These are phyloP conservation scores for Colletes latitarsis DNA, from an alignment of 1,140 invertebrate species.

Conservation along the genomic window DNA sequence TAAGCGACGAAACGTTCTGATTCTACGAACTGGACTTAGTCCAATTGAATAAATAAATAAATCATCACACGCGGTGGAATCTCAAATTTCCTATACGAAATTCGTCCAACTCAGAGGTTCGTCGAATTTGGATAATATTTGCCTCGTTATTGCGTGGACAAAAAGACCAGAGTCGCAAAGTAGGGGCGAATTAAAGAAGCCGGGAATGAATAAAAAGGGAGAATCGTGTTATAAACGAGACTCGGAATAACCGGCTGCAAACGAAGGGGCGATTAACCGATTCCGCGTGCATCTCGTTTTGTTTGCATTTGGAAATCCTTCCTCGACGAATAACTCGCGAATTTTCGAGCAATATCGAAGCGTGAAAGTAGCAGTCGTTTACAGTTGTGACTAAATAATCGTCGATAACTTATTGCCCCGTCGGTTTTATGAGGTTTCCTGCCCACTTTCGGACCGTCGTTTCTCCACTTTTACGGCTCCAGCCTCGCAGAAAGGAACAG, in stretches of 20 bases:
- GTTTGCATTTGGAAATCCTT: constrained; percentile 1
- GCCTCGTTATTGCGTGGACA: background rate
- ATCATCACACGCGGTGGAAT: too few species aligned
- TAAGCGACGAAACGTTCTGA: constrained; percentile 54
- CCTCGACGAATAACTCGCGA: background rate
- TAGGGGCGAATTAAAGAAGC: background rate
- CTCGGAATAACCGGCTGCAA: constrained; percentile 12
- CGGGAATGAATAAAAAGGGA: background rate
- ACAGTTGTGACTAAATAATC: too few species aligned
- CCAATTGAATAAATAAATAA: too few species aligned
- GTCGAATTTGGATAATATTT: background rate
- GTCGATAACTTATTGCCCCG: background rate
- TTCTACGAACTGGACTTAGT: too few species aligned
- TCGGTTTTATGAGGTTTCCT: constrained; percentile 82
- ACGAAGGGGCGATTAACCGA: constrained; percentile 21
- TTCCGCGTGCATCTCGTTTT: background rate
- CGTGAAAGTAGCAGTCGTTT: too few species aligned
- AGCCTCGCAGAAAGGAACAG: constrained; percentile 79
- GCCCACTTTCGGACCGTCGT: constrained; percentile 89
- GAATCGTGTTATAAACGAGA: constrained; percentile 1
- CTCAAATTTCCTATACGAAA: too few species aligned
- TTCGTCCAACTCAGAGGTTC: too few species aligned
- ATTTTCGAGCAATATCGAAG: background rate
- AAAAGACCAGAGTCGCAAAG: rapidly evolving
- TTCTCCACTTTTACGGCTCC: constrained; percentile 86